A percentile compares a stretch with the other conserved stretches of the same genome.
phyloP scores from a whole-genome alignment of 2,888 invertebrate genomes.

The Leptura quadrifasciata region DNA sequence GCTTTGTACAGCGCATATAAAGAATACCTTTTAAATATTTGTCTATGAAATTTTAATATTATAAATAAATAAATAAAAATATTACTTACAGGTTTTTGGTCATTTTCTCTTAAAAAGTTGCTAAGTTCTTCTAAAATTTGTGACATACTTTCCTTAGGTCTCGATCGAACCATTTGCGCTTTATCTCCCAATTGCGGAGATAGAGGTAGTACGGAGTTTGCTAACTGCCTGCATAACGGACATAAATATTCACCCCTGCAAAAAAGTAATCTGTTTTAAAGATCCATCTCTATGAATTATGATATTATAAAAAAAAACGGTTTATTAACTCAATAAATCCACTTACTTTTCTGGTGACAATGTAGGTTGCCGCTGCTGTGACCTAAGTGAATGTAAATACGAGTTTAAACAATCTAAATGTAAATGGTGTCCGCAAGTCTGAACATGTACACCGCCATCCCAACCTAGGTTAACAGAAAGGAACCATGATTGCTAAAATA shows the following conservation, averaged over 20 bases:
- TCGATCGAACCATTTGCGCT: conserved; percentile 79
- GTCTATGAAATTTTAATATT: too few species aligned
- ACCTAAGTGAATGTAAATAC: conserved; percentile 90
- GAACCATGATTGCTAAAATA: conserved; percentile 83
- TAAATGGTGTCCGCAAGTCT: conserved; percentile 97
- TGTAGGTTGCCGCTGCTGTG: conserved; percentile 85
- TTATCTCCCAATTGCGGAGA: conserved; percentile 83
- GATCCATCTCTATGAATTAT: not conserved
- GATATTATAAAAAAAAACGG: conserved; percentile 29
- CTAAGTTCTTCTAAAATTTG: conserved; percentile 74
- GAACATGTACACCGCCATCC: conserved; percentile 94
- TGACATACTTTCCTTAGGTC: conserved; percentile 74
- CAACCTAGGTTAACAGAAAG: conserved; percentile 87
- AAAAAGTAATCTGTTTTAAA: conserved; percentile 42
- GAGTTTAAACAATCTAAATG: conserved; percentile 95
- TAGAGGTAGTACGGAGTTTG: conserved; percentile 91
- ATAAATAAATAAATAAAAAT: conserved; percentile 31
- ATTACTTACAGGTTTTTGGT: conserved; percentile 79
- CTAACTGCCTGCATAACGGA: conserved; percentile 94
- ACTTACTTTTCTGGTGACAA: conserved; percentile 82
- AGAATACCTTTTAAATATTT: too few species aligned
- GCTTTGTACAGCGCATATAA: too few species aligned
- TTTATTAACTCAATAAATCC: conserved; percentile 3
- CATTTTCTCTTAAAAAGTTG: conserved; percentile 81
- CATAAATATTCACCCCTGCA: conserved; percentile 92